phyloP scores from a whole-genome alignment of 1,140 invertebrate genomes.

The Drosophila eugracilis region DNA sequence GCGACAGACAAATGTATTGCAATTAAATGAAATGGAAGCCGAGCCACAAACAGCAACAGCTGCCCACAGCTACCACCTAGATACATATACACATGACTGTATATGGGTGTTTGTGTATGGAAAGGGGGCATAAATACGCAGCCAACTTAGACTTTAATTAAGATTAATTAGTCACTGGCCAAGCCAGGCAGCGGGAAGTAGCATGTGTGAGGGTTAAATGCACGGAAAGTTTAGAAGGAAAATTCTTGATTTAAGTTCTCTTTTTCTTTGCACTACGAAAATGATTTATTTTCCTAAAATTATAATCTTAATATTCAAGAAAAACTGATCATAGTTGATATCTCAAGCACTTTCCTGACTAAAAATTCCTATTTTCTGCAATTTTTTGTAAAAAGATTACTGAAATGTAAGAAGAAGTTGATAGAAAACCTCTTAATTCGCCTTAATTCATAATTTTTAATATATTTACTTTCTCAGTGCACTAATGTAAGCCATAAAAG shows the following conservation, averaged over 20 bases:
- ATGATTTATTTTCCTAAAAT: no score
- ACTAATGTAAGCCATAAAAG: slow-evolving; percentile 64
- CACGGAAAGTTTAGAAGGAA: neutral
- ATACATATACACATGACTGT: neutral
- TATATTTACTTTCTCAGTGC: slow-evolving; percentile 9
- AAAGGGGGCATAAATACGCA: slow-evolving; percentile 47
- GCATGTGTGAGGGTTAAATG: slow-evolving; percentile 21
- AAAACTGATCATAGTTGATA: no score
- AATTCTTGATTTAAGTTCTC: no score
- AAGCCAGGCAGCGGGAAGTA: slow-evolving; percentile 21
- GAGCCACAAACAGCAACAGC: slow-evolving; percentile 63
- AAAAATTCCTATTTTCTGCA: no score
- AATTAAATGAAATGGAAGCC: slow-evolving; percentile 78
- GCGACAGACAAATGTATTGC: slow-evolving; percentile 77
- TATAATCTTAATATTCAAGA: no score
- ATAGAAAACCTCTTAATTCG: no score
- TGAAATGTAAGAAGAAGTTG: no score
- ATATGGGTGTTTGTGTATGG: neutral
- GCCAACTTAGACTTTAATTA: slow-evolving; percentile 72
- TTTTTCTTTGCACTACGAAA: no score
- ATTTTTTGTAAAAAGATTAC: no score
- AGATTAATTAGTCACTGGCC: slow-evolving; percentile 74
- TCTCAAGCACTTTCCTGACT: no score
- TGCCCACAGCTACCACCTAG: slow-evolving; percentile 45
- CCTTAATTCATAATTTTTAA: neutral